These are phyloP conservation scores for Ischnus inquisitorius DNA, from an alignment of 2,888 invertebrate genomes.

Conservation along the genomic window DNA sequence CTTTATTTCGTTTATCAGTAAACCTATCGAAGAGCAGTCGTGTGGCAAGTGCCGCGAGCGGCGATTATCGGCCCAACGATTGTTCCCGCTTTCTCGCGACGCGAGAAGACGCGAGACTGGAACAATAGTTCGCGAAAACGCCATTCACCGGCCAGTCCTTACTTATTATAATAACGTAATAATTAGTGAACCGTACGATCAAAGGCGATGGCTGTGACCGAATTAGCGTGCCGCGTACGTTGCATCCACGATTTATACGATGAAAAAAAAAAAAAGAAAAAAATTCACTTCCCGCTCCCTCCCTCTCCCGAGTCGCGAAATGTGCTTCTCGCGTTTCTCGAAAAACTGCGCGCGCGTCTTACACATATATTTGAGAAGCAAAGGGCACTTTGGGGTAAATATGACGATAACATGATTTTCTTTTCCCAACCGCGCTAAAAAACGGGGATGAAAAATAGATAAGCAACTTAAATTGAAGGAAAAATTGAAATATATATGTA, in stretches of 20 bases:
- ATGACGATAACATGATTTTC: slow-evolving; percentile 75
- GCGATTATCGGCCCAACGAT: slow-evolving; percentile 5
- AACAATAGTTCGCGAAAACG: slow-evolving; percentile 10
- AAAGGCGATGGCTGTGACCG: slow-evolving; percentile 59
- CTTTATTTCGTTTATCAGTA: slow-evolving; percentile 52
- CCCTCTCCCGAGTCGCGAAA: slow-evolving; percentile 38
- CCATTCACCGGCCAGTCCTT: slow-evolving; percentile 54
- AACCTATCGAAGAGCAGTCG: slow-evolving; percentile 72
- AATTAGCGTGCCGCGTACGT: slow-evolving; percentile 14
- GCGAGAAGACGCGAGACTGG: background rate
- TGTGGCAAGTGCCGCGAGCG: slow-evolving; percentile 65
- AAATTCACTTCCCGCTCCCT: slow-evolving; percentile 32
- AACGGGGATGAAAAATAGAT: slow-evolving; percentile 53
- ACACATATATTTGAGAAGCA: slow-evolving; percentile 72
- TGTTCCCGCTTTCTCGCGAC: background rate
- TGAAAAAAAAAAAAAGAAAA: too few species aligned
- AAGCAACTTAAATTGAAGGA: slow-evolving; percentile 40
- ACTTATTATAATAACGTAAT: slow-evolving; percentile 66
- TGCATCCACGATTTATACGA: slow-evolving; percentile 37
- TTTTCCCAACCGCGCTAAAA: slow-evolving; percentile 65
- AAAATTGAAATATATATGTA: slow-evolving; percentile 49
- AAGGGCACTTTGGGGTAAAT: slow-evolving; percentile 77
- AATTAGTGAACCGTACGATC: slow-evolving; percentile 53
- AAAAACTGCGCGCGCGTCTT: slow-evolving; percentile 29
- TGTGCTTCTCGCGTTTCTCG: slow-evolving; percentile 50